Evolutionary conservation across 2,113 vertebrate genomes (phyloP).

Genomic region (Ibidorhyncha struthersii): DNA sequence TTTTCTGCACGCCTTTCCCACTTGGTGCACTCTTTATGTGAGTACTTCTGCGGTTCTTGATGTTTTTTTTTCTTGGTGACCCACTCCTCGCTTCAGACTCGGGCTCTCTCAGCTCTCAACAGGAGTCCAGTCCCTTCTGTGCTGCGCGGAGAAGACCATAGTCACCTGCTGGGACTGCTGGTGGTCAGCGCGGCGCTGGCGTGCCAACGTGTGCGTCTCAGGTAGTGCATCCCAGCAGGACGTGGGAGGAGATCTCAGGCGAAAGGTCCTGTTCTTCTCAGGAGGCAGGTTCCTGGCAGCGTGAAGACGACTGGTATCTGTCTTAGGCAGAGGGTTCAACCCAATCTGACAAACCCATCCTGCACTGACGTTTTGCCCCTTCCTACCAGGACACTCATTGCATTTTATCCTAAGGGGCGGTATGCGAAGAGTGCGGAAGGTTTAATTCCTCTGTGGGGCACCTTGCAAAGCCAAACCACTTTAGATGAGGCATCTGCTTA

Average conservation of each 20-base stretch:
- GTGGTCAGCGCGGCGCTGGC: background rate
- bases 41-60: background rate
- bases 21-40: background rate
- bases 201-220: rapidly evolving
- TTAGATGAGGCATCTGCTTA: background rate
- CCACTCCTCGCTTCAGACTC: background rate
- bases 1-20: background rate
- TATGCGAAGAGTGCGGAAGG: background rate
- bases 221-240: rapidly evolving
- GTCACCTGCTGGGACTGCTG: background rate
- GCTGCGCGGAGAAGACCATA: rapidly evolving
- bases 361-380: background rate
- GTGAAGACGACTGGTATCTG: background rate
- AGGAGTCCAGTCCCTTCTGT: background rate
- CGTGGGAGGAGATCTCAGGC: background rate
- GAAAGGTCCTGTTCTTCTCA: background rate
- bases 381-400: background rate
- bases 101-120: background rate
- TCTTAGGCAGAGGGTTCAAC: background rate
- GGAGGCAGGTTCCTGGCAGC: background rate
- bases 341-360: background rate
- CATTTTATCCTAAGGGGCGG: background rate
- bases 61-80: background rate
- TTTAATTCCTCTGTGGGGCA: background rate
- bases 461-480: conserved; percentile 20